Percentiles rank a stretch among this genome's conserved stretches.
phyloP scores from a whole-genome alignment of 2,888 invertebrate species.

The Andrena bicolor region DNA sequence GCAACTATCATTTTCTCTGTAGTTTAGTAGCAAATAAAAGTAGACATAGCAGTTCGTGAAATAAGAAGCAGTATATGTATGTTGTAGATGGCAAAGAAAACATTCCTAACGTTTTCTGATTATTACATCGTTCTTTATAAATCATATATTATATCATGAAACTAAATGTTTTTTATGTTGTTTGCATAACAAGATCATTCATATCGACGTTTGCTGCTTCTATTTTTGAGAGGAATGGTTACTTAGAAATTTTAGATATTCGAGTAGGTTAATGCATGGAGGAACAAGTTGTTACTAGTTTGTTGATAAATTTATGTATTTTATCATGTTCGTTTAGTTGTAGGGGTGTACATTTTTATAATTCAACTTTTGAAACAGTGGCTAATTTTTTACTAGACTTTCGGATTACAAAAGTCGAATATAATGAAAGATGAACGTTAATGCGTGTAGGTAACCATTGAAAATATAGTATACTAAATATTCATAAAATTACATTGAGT shows the following conservation, averaged over 20 bases:
- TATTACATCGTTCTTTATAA: background rate
- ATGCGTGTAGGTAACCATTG: background rate
- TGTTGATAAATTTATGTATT: background rate
- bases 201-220: conserved; percentile 1
- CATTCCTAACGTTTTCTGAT: conserved; percentile 12
- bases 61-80: conserved; percentile 40
- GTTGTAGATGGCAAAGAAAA: conserved; percentile 25
- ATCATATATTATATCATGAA: background rate
- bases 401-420: conserved; percentile 2
- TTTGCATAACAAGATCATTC: background rate
- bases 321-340: background rate
- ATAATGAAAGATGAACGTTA: background rate
- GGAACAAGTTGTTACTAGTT: background rate
- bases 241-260: background rate
- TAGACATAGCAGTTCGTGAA: conserved; percentile 34
- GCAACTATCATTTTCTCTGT: conserved; percentile 12
- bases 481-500: conserved; percentile 2
- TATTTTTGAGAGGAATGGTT: background rate
- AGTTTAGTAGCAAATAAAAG: conserved; percentile 16
- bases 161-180: background rate
- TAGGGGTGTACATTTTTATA: background rate
- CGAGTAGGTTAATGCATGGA: conserved; percentile 22
- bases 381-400: background rate
- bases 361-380: background rate
- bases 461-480: background rate